Conservation (phyloP, 2,888 invertebrate species). For the Meteorus cinctellus region DNA sequence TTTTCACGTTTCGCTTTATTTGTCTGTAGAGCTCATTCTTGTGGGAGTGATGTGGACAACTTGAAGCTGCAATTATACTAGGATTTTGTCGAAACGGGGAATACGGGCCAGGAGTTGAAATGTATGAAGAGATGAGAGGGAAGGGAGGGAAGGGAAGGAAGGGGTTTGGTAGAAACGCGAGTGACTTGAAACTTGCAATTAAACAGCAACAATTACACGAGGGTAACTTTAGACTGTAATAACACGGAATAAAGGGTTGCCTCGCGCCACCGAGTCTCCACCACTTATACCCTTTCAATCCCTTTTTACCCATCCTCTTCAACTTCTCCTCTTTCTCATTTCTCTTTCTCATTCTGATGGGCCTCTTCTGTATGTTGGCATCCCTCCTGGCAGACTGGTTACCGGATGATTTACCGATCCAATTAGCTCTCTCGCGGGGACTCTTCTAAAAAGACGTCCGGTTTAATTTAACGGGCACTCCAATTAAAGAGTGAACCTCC, state of each 20-base stretch:
- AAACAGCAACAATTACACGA: conserved; percentile 74
- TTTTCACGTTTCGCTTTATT: not conserved
- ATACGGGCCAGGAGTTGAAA: conserved; percentile 11
- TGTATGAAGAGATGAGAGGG: conserved; percentile 48
- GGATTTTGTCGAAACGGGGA: conserved; percentile 24
- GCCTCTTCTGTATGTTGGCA: conserved; percentile 1
- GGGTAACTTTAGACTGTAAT: conserved; percentile 74
- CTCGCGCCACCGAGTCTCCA: conserved; percentile 49
- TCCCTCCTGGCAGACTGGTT: conserved; percentile 59
- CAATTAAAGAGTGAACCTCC: conserved; percentile 70
- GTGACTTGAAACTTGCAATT: conserved; percentile 73
- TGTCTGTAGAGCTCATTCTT: not conserved
- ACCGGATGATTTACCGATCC: conserved; percentile 74
- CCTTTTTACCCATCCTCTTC: conserved; percentile 23
- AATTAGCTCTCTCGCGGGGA: conserved; percentile 69
- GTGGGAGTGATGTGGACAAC: conserved; percentile 23
- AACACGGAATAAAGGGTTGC: conserved; percentile 73
- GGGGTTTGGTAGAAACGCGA: conserved; percentile 54
- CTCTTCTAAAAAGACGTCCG: conserved; percentile 71
- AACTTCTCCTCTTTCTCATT: conserved; percentile 16
- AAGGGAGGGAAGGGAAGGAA: conserved; percentile 44
- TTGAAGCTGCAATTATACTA: conserved; percentile 31
- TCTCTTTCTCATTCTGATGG: conserved; percentile 15
- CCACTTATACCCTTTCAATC: conserved; percentile 50
- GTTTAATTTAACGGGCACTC: conserved; percentile 72